Percentiles rank a stretch among this genome's conserved stretches.
Conservation (phyloP, 2,888 invertebrate species). For the Dicranocentrus wangi region DNA sequence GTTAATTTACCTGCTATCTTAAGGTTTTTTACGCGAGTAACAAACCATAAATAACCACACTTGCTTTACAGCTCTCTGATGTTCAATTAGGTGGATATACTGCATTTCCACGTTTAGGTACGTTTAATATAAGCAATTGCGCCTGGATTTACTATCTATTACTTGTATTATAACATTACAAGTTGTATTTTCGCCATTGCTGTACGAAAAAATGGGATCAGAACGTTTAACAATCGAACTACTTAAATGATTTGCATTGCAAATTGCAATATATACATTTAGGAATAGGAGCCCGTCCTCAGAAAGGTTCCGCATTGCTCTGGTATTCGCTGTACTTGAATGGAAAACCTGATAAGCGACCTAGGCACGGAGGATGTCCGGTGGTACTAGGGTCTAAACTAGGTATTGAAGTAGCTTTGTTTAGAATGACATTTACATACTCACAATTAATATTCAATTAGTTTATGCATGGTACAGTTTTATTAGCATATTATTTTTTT, state of each 20-base stretch:
- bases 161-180: too few relatives aligned
- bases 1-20: not conserved
- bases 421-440: not conserved
- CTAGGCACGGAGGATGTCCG: slow-evolving; percentile 32
- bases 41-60: too few relatives aligned
- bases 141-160: too few relatives aligned
- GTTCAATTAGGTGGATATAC: slow-evolving; percentile 51
- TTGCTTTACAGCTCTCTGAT: slow-evolving; percentile 28
- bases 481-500: not conserved
- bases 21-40: not conserved
- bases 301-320: slow-evolving; percentile 61
- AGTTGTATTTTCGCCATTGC: too few relatives aligned
- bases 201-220: too few relatives aligned
- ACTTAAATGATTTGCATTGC: too few relatives aligned
- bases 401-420: not conserved
- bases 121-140: too few relatives aligned
- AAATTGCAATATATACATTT: too few relatives aligned
- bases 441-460: too few relatives aligned
- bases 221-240: too few relatives aligned
- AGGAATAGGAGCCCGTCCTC: not conserved
- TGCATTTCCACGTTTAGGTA: slow-evolving; percentile 46
- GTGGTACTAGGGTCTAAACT: slow-evolving; percentile 22
- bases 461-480: too few relatives aligned
- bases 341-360: slow-evolving; percentile 41
- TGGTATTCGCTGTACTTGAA: slow-evolving; percentile 56